Percentiles rank a stretch among this genome's conserved stretches.
Conservation (phyloP, 2,797 vertebrate genomes). For the Spondyliosoma cantharus region DNA sequence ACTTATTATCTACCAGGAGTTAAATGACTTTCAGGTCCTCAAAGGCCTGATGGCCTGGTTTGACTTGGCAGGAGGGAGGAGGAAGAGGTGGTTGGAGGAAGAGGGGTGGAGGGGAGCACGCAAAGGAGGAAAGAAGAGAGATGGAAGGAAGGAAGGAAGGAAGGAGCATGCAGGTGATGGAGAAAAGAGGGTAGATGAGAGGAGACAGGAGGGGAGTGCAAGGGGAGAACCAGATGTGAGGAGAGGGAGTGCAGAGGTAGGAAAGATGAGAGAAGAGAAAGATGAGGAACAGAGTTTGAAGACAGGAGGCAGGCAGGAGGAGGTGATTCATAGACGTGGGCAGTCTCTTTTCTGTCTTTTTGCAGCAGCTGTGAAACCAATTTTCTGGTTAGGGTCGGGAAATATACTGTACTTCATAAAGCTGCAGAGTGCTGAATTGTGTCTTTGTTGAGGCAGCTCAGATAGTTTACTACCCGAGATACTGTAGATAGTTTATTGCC, state of each 20-base stretch:
- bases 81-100: slow-evolving; percentile 52
- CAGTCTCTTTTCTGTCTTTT: slow-evolving; percentile 64
- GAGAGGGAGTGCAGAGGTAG: slow-evolving; percentile 24
- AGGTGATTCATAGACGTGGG: slow-evolving; percentile 75
- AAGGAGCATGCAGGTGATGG: neutral
- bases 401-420: slow-evolving; percentile 72
- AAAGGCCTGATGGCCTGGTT: slow-evolving; percentile 83
- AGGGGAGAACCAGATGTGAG: slow-evolving; percentile 11
- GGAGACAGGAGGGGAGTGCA: neutral
- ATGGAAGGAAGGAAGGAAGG: slow-evolving; percentile 4
- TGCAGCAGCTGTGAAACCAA: slow-evolving; percentile 71
- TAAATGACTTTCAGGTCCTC: slow-evolving; percentile 85
- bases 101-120: slow-evolving; percentile 16
- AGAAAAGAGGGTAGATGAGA: neutral
- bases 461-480: slow-evolving; percentile 69
- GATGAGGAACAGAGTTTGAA: slow-evolving; percentile 45
- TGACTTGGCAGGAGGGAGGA: slow-evolving; percentile 73
- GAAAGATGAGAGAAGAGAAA: slow-evolving; percentile 38
- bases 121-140: slow-evolving; percentile 1
- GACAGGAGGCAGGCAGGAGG: slow-evolving; percentile 41
- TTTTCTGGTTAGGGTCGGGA: slow-evolving; percentile 65
- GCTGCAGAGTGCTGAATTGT: slow-evolving; percentile 70
- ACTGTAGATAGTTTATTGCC: slow-evolving; percentile 71
- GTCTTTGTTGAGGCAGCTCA: slow-evolving; percentile 68
- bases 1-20: slow-evolving; percentile 85